Base-by-base conservation (phyloP, 2,113 vertebrate species). In the Arothron firmamentum region DNA sequence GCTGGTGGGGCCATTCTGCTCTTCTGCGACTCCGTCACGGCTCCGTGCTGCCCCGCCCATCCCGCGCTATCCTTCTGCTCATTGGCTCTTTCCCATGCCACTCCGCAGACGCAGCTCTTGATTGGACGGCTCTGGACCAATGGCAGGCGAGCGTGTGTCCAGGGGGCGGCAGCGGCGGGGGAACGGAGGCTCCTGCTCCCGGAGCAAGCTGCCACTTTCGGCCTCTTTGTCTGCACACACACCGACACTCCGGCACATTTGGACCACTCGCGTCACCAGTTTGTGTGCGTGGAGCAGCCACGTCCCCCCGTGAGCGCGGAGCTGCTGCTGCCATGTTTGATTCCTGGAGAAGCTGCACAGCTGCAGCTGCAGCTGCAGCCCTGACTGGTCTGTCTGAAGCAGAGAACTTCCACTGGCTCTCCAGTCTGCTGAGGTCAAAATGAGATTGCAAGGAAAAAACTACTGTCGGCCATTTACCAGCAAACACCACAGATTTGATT, bases 11-110 rank as follows among this genome's bases (percentile, higher is more conserved):
- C 21, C 43, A 13, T 52, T 56, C 66, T 64, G 56, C 56, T 84
- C 65, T 74, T 70, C 77, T 83, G 88, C 85, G 87, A 85, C 82
- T 88, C 82, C 58, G 74, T 82, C 87, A 89, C 83, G 84, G 68
- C 61, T 54, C 57, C 62, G 21, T 31, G 18, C 47, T 6, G 48
- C 46, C 64, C 67, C 69, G 48, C 75, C 77, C 56, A 5, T 34
- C 43, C 11, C 0, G 47, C 20, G 19, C 31, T 31, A 18, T 6
- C 11, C 31, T 5, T 2, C 3, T 6, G 11, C 50, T 50, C 6
- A 86, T 84, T 88, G 82, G 85, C 11, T 62, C 20, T 2, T 18
- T 14, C 5, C 0, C 34, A 18, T 45, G 59, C 74, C 77, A 0
- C 16, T 87, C 65, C 12, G 20, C 1, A 2, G 15, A 25, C 14